A percentile compares a stretch with the other conserved stretches of the same genome.
Conservation (phyloP, 2,113 vertebrate species). For the Gallinago jamesoni region DNA sequence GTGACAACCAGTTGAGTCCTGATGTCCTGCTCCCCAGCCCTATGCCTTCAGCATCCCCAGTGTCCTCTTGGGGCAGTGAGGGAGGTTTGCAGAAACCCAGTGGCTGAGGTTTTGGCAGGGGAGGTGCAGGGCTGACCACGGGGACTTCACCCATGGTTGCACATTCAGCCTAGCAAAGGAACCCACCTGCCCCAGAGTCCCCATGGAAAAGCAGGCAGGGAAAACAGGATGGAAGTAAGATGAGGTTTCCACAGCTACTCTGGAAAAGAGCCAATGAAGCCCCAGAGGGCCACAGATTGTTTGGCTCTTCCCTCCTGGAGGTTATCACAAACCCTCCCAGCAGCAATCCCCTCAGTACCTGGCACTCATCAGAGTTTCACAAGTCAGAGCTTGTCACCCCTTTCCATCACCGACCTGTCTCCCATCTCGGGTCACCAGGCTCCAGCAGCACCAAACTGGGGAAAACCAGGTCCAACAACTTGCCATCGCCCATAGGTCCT, state of each 20-base stretch:
- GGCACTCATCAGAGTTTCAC: neutral
- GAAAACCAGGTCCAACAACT: neutral
- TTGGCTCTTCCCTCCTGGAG: neutral
- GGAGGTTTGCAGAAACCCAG: neutral
- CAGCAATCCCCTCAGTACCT: no score
- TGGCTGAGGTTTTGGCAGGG: neutral
- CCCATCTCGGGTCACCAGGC: neutral
- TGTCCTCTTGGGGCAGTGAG: neutral
- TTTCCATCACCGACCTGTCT: fast-evolving
- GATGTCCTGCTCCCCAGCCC: neutral
- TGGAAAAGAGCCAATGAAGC: neutral
- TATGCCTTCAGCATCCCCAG: neutral
- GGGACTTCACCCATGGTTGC: neutral
- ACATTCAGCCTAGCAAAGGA: neutral
- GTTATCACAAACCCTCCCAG: neutral
- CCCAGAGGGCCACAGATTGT: neutral
- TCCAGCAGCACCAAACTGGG: neutral
- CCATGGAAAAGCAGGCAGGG: neutral
- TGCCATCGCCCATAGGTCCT: neutral
- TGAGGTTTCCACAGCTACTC: neutral
- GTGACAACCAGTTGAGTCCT: neutral
- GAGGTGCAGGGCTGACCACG: fast-evolving
- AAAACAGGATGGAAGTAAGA: neutral
- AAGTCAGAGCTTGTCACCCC: fast-evolving
- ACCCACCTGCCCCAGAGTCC: fast-evolving